phyloP scores from a whole-genome alignment of 2,113 vertebrate genomes.

The Eonycteris spelaea region DNA sequence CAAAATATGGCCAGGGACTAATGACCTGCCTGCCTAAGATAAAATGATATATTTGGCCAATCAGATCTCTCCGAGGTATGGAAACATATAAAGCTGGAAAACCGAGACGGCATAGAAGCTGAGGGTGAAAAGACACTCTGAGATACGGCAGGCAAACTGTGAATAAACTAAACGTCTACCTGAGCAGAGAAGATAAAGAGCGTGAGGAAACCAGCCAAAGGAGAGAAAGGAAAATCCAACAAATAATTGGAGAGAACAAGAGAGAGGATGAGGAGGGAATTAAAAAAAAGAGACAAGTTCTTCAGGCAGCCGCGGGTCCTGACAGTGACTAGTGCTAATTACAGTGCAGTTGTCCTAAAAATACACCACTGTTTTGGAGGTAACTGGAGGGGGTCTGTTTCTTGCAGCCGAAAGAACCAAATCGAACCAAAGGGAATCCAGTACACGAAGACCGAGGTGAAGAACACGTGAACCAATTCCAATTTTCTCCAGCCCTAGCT shows the following conservation, averaged over 20 bases:
- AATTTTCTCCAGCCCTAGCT: neutral
- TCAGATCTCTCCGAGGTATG: neutral
- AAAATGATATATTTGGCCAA: neutral
- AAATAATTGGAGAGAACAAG: neutral
- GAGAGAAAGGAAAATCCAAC: neutral
- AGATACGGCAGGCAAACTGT: neutral
- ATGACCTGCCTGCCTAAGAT: neutral
- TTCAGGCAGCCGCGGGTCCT: neutral
- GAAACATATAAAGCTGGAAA: neutral
- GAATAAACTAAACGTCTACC: neutral
- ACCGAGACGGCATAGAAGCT: neutral
- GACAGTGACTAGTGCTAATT: constrained; percentile 25
- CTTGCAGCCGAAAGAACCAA: neutral
- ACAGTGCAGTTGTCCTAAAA: neutral
- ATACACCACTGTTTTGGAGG: neutral
- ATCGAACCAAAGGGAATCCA: constrained; percentile 1
- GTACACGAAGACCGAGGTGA: neutral
- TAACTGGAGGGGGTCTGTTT: neutral
- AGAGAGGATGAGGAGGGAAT: neutral
- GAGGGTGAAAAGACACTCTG: neutral
- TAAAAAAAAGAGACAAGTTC: neutral
- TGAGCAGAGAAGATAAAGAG: neutral
- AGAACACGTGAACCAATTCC: neutral
- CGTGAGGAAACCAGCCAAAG: neutral
- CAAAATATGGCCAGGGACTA: neutral